Base-by-base conservation (phyloP, 1,140 invertebrate species). In the Phymorhynchus buccinoides region DNA sequence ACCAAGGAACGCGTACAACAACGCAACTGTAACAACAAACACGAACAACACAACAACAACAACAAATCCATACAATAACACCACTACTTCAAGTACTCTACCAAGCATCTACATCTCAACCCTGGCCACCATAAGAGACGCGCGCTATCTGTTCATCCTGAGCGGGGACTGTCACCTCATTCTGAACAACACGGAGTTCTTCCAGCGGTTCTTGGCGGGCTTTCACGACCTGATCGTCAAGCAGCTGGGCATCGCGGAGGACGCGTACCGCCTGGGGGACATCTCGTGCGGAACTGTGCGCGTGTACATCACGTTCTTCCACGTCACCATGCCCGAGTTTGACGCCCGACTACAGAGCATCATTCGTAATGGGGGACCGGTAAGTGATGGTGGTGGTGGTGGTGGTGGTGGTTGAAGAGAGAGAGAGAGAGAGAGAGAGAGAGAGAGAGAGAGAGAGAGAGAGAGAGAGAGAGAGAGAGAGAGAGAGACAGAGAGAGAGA, bases 101-200 rank as follows among this genome's bases (percentile, higher is more conserved):
- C 32, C 79, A 7, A n/a, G 7, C 79, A 80, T 7, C 81, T 12
- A 37, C 39, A 83, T 4, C 27, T 3, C 80, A 2, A 83, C 14
- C 39, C n/a, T 22, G 22, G 9, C 56, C 30, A n/a, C 32, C 30
- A 30, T 18, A 37, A 77, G 62, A 32, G 77, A 83, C 66, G 44
- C 37, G 3, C 81, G 85, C 62, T 86, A 81, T 73, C 30, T 84
- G 39, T 52, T 86, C 39, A 66, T 37, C 22, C 80, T 86, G 48
- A 75, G 27, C 41, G 86, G 86, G 32, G 86, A 84, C 30, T 86
- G 86, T n/a, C 79, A 82, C 48, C 78, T 82, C 32, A 42, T 86
- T 18, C 56, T 84, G 35, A 80, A 84, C 68, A 86, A 84, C 48
- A 81, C 78, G 7, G 78, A 77, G 48, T 80, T 75, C 73, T 81